Base-by-base conservation (phyloP, 2,113 vertebrate species). In the Tachuris rubrigastra region DNA sequence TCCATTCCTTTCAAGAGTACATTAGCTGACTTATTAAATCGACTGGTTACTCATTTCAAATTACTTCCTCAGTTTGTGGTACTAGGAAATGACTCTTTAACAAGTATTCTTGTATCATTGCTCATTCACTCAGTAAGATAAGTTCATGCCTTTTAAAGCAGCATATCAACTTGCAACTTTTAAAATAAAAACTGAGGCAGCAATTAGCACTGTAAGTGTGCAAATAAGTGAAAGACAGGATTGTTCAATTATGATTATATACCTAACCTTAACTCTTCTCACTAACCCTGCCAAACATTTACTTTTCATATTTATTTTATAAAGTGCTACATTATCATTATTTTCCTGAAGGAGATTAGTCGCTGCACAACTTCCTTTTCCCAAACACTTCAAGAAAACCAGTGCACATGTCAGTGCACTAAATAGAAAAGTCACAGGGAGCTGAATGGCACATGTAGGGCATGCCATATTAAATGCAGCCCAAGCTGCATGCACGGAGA, bases 21-120 rank as follows among this genome's bases (percentile, higher is more conserved):
- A 94, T 92, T 96, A 92, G 95, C 53, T 97, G 95, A 96, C 95
- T 97, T 96, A 95, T 96, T 97, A 97, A 97, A 93, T 89, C 4
- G 0, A 82, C 83, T 86, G 72, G 96, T 97, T 96, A 96, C 92
- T 95, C 93, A 96, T 97, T 97, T 92, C 59, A 93, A 92, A 96
- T 83, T 75, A 90, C 95, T 96, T 96, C 96, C 96, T 93, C 3
- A 1, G 90, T 90, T 74, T 84, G 59, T 63, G 65, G 82, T 55
- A 78, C 72, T 95, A 93, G 90, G 79, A 96, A 97, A 94, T 78
- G 90, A 93, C 83, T 92, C 85, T 94, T 93, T 90, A 96, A 90
- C 90, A 96, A 80, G 56, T 93, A 91, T 59, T 94, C 90, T 67
- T 86, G 28, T 47, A 74, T 87, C 92, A 66, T 53, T 94, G 93